Percentiles rank a stretch among this genome's conserved stretches.
phyloP scores from a whole-genome alignment of 2,113 vertebrate genomes.

The Clarias gariepinus region DNA sequence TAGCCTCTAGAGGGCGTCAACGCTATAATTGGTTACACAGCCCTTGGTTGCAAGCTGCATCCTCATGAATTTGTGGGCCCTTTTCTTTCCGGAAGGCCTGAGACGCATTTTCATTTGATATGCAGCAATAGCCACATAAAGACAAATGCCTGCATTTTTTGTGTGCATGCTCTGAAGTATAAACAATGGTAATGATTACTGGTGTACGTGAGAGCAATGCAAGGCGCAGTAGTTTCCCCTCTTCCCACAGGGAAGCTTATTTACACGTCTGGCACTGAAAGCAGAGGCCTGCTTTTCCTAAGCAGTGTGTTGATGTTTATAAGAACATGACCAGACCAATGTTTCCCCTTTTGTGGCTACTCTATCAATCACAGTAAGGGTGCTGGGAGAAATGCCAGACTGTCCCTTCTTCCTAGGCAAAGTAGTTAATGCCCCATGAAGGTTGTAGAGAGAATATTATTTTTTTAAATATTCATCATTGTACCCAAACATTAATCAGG shows the following conservation, averaged over 20 bases:
- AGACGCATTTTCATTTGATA: slow-evolving; percentile 45
- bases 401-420: slow-evolving; percentile 59
- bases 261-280: slow-evolving; percentile 58
- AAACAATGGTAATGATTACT: slow-evolving; percentile 52
- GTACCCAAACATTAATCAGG: slow-evolving; percentile 34
- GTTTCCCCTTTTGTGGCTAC: slow-evolving; percentile 67
- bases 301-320: slow-evolving; percentile 72
- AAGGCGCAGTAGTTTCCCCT: slow-evolving; percentile 49
- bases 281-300: slow-evolving; percentile 68
- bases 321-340: slow-evolving; percentile 65
- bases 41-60: background rate
- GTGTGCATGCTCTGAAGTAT: slow-evolving; percentile 29
- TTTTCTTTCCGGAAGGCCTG: slow-evolving; percentile 37
- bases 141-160: slow-evolving; percentile 49
- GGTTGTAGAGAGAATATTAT: background rate
- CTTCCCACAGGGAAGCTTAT: slow-evolving; percentile 56
- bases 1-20: slow-evolving; percentile 97
- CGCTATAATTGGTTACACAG: slow-evolving; percentile 76
- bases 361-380: slow-evolving; percentile 68
- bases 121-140: slow-evolving; percentile 49
- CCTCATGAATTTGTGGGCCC: background rate
- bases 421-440: slow-evolving; percentile 37
- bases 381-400: slow-evolving; percentile 66
- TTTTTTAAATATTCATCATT: slow-evolving; percentile 34
- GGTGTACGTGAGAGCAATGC: slow-evolving; percentile 51